Conservation (phyloP, 2,113 vertebrate genomes). For the Campylomormyrus numenius region DNA sequence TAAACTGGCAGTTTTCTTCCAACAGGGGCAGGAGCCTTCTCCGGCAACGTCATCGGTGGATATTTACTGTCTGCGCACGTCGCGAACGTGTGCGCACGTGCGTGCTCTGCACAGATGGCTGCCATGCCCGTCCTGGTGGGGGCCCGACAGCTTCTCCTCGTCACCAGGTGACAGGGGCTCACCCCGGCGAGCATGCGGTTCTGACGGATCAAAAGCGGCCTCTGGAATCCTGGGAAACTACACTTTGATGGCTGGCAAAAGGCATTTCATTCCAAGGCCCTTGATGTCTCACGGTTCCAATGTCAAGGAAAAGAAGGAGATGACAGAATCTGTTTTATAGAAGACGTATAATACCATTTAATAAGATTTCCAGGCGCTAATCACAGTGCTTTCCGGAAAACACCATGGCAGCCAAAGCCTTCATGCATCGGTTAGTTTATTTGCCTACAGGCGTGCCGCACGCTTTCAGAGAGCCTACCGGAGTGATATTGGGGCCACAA, state of each 20-base stretch:
- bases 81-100: background rate
- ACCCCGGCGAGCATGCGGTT: background rate
- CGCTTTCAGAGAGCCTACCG: background rate
- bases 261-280: background rate
- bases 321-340: background rate
- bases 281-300: background rate
- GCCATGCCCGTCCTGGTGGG: no score
- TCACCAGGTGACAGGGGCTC: background rate
- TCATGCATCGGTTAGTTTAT: background rate
- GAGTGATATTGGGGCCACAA: background rate
- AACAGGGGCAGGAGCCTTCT: background rate
- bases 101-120: background rate
- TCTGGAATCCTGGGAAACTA: background rate
- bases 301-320: background rate
- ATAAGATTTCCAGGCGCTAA: background rate
- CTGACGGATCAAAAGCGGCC: conserved; percentile 2
- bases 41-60: background rate
- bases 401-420: background rate
- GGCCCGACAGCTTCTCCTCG: background rate
- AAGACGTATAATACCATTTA: background rate
- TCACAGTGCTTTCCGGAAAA: background rate
- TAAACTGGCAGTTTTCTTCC: background rate
- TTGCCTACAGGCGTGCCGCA: background rate
- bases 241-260: background rate
- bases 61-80: background rate